Conservation (phyloP, 2,797 vertebrate genomes). For the Danio aesculapii region DNA sequence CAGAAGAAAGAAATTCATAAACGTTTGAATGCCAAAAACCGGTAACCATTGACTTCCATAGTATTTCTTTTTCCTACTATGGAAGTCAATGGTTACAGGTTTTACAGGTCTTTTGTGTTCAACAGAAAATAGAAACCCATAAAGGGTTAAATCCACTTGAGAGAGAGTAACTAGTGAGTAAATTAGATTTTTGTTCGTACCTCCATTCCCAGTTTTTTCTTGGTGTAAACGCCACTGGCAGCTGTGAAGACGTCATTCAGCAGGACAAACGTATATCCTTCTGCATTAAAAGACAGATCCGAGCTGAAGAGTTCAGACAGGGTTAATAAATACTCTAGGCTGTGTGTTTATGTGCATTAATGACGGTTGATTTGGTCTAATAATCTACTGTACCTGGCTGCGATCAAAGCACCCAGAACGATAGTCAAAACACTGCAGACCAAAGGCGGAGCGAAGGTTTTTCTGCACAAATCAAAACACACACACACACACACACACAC, state of each 20-base stretch:
- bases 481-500: no score
- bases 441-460: slow-evolving; percentile 69
- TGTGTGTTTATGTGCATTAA: background rate
- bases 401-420: slow-evolving; percentile 87
- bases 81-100: no score
- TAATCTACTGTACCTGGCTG: slow-evolving; percentile 83
- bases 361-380: background rate
- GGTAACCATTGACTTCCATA: no score
- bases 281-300: slow-evolving; percentile 89
- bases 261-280: slow-evolving; percentile 87
- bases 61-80: no score
- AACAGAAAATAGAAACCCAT: no score
- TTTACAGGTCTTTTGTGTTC: no score
- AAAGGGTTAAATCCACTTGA: no score
- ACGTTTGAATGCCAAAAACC: no score
- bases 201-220: slow-evolving; percentile 89
- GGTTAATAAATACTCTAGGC: background rate
- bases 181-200: slow-evolving; percentile 66
- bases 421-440: slow-evolving; percentile 76
- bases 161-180: no score
- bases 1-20: no score
- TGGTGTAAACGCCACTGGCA: slow-evolving; percentile 89
- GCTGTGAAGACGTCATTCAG: slow-evolving; percentile 93
- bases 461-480: slow-evolving; percentile 67
- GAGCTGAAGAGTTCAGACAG: slow-evolving; percentile 77